These are phyloP conservation scores for Peromyscus melanophrys DNA, from an alignment of 2,797 vertebrate genomes.

Conservation along the genomic window DNA sequence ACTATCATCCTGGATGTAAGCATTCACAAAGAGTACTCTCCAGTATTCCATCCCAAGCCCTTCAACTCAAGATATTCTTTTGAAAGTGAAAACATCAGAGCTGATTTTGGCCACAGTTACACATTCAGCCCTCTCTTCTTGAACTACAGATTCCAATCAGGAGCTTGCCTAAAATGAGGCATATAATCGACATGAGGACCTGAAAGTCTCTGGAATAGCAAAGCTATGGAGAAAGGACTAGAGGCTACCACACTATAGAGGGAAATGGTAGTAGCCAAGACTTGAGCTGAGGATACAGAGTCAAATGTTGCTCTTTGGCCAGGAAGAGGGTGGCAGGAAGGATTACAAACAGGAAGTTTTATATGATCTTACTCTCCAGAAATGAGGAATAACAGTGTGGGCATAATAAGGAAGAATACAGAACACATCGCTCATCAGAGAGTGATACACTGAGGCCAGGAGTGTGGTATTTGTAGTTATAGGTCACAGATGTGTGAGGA, in stretches of 20 bases:
- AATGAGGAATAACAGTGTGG: background rate
- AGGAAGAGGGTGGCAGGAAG: background rate
- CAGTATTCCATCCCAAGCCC: background rate
- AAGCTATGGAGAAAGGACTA: accelerated
- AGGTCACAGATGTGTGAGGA: background rate
- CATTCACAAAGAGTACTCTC: background rate
- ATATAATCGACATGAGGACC: background rate
- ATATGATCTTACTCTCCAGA: background rate
- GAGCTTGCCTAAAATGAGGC: background rate
- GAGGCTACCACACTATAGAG: accelerated
- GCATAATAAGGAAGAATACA: background rate
- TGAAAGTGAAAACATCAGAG: background rate
- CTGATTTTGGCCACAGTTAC: background rate
- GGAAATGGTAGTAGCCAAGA: background rate
- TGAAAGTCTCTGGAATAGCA: background rate
- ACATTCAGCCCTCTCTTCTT: background rate
- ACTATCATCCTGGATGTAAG: background rate
- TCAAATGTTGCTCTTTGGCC: background rate
- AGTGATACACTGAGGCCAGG: accelerated
- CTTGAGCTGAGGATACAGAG: no score
- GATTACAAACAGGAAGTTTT: background rate
- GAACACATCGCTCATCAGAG: background rate
- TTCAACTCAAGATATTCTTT: background rate
- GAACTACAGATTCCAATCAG: background rate
- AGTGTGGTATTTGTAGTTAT: no score